Base-by-base conservation (phyloP, 2,797 vertebrate species). In the Enteromius treurensis region DNA sequence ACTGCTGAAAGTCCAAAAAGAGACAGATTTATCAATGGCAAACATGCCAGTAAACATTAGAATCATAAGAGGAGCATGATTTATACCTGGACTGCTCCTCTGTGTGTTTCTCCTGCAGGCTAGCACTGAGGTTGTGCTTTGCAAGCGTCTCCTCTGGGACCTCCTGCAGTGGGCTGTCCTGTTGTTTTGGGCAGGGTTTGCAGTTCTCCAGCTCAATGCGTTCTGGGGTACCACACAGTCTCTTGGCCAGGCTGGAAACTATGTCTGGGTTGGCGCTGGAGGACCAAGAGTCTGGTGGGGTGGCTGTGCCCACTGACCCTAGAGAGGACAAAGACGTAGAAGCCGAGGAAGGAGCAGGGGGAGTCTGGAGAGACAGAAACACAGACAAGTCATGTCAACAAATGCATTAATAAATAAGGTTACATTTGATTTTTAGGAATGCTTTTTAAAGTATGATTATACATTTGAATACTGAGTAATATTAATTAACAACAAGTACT, bases 131-230 rank as follows among this genome's bases (percentile, higher is more conserved):
- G 92, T 98, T 98, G 89, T 98, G 96, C 73, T 94, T 94, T 0
- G 96, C 96, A 85, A 96, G 92, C 0, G 92, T 96, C 92, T 99
- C 97, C 87, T 99, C 97, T 0, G 96, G 95, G 0, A 98, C 95
- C 88, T 97, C 97, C 87, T 95, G 94, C 86, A 84, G 23, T 6
- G 79, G 81, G 68, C 84, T 85, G 78, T 94, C 95, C 0, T 92
- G 92, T 32, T 87, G 91, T 47, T 92, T 92, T 47, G 95, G 90
- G 0, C 91, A 94, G 19, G 93, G 91, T 0, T 93, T 90, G 90
- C 94, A 95, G 88, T 98, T 97, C 88, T 98, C 97, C 90, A 98
- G 93, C 91, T 96, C 96, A 0, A 99, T 98, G 49, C 97, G 93
- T 86, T 99, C 98, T 0, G 96, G 96, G 0, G 93, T 97, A 55